Percentiles rank a stretch among this genome's conserved stretches.
phyloP scores from a whole-genome alignment of 2,797 vertebrate genomes.

The Prionace glauca region DNA sequence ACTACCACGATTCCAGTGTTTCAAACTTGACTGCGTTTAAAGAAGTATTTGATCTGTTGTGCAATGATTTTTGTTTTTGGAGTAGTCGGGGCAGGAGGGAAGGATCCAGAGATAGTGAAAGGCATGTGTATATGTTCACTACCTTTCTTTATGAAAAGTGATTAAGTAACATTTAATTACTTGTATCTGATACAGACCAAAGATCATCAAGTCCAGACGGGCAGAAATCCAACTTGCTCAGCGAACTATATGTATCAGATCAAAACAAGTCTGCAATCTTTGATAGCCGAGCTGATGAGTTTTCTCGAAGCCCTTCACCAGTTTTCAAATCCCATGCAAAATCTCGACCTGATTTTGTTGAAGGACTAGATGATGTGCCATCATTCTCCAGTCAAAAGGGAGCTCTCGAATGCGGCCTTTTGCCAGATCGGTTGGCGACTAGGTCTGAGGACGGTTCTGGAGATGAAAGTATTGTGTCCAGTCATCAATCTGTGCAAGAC shows the following conservation, averaged over 20 bases:
- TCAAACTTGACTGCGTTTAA: background rate
- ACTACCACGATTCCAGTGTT: background rate
- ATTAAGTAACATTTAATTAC: background rate
- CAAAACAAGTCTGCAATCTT: slow-evolving; percentile 41
- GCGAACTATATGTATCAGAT: background rate
- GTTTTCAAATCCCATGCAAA: slow-evolving; percentile 53
- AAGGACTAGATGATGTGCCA: slow-evolving; percentile 49
- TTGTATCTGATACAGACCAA: slow-evolving; percentile 50
- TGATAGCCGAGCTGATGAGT: slow-evolving; percentile 48
- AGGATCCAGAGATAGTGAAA: background rate
- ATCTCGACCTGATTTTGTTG: slow-evolving; percentile 55
- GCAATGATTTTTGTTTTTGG: background rate
- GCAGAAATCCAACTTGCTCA: slow-evolving; percentile 1
- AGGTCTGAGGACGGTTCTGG: slow-evolving; percentile 46
- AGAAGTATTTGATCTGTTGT: background rate
- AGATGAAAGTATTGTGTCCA: slow-evolving; percentile 49
- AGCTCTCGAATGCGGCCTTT: slow-evolving; percentile 42
- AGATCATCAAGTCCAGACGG: slow-evolving; percentile 47
- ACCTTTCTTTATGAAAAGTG: background rate
- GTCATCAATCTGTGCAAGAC: slow-evolving; percentile 50
- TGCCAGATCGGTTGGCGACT: slow-evolving; percentile 43
- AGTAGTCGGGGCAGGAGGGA: too few species aligned
- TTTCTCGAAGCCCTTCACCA: slow-evolving; percentile 49
- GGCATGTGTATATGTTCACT: background rate
- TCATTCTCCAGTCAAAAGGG: slow-evolving; percentile 50